phyloP scores from a whole-genome alignment of 2,888 invertebrate genomes.

The Coelinius sp. region DNA sequence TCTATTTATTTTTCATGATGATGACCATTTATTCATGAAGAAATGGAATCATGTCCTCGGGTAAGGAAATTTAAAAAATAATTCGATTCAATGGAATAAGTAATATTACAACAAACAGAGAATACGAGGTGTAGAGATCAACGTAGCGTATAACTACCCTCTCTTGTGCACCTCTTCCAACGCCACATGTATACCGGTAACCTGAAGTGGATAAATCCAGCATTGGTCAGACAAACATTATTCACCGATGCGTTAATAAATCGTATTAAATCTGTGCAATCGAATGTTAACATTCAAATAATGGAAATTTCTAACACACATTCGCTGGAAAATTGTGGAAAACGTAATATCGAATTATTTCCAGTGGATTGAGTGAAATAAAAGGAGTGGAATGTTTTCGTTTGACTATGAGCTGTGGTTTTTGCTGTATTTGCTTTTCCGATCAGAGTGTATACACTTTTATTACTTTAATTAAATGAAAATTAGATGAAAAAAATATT shows the following conservation, averaged over 20 bases:
- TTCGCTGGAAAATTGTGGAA: slow-evolving; percentile 6
- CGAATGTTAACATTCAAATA: slow-evolving; percentile 45
- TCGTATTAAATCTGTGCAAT: slow-evolving; percentile 42
- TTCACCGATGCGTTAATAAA: slow-evolving; percentile 33
- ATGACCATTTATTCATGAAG: not conserved
- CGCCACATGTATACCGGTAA: not conserved
- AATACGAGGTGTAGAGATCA: slow-evolving; percentile 31
- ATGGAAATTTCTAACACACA: slow-evolving; percentile 34
- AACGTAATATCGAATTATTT: not conserved
- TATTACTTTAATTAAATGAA: too few relatives aligned
- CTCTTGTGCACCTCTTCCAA: not conserved
- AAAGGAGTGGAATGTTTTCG: not conserved
- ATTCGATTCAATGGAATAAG: too few relatives aligned
- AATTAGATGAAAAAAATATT: too few relatives aligned
- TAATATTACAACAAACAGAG: too few relatives aligned
- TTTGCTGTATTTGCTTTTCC: too few relatives aligned
- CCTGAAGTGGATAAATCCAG: slow-evolving; percentile 25
- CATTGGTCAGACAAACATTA: slow-evolving; percentile 37
- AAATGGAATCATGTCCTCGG: not conserved
- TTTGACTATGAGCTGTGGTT: not conserved
- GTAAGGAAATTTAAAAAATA: not conserved
- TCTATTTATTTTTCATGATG: not conserved
- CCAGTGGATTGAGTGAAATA: not conserved
- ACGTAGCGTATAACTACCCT: slow-evolving; percentile 36
- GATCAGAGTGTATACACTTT: not conserved